These are phyloP conservation scores for Trigoniulus corallinus DNA, from an alignment of 1,140 invertebrate genomes.

Conservation along the genomic window DNA sequence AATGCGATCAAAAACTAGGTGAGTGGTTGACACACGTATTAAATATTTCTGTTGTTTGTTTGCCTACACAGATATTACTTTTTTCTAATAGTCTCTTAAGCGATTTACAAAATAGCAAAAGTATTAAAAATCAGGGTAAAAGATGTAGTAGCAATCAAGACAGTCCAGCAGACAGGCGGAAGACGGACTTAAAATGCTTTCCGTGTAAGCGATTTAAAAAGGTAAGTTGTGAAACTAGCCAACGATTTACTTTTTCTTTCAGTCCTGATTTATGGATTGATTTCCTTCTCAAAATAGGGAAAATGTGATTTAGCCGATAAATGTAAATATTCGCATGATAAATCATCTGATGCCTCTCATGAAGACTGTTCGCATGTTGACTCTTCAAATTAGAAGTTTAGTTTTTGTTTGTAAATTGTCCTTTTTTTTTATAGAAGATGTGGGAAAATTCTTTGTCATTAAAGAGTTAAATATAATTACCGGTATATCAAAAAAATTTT, in stretches of 20 bases:
- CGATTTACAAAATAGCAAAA: neutral
- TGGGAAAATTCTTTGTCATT: too few species aligned
- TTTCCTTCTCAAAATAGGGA: neutral
- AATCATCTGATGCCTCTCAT: too few species aligned
- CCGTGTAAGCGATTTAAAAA: constrained; percentile 10
- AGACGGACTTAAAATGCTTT: constrained; percentile 8
- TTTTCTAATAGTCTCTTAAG: neutral
- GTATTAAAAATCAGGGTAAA: neutral
- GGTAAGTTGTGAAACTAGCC: neutral
- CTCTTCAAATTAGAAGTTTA: too few species aligned
- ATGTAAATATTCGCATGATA: too few species aligned
- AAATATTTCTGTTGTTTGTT: neutral
- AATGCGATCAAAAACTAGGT: constrained; percentile 29
- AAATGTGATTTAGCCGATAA: constrained; percentile 7
- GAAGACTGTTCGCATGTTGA: too few species aligned
- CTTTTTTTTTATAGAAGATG: too few species aligned
- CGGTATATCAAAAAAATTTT: too few species aligned
- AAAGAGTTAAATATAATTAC: too few species aligned
- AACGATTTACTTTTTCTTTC: neutral
- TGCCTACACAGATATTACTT: neutral
- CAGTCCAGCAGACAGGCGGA: too few species aligned
- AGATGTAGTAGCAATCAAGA: neutral
- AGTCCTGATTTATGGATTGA: neutral
- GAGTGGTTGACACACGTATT: neutral
- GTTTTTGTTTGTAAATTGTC: too few species aligned